phyloP scores from a whole-genome alignment of 2,888 invertebrate genomes.

The Poecilobothrus nobilitatus region DNA sequence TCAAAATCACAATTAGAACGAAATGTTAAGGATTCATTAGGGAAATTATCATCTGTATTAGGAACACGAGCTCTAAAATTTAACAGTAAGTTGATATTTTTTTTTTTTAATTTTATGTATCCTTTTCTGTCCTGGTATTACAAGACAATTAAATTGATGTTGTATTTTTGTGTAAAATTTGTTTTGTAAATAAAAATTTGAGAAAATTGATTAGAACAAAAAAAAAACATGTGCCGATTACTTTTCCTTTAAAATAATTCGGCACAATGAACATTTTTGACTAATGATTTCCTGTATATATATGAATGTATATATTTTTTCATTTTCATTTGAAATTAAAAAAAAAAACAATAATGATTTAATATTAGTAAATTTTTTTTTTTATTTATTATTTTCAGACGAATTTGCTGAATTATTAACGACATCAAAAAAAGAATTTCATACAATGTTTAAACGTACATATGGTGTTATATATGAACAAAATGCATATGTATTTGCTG shows the following conservation, averaged over 20 bases:
- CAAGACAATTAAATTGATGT: neutral
- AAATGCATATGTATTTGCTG: constrained; percentile 85
- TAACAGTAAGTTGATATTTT: constrained; percentile 60
- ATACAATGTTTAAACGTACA: constrained; percentile 90
- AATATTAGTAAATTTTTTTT: too few relatives aligned
- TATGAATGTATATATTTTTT: too few relatives aligned
- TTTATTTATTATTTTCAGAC: neutral
- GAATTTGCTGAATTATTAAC: constrained; percentile 43
- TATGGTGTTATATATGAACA: constrained; percentile 93
- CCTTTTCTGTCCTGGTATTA: neutral
- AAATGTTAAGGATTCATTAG: constrained; percentile 65
- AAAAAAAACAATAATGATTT: too few relatives aligned
- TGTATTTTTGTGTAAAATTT: neutral
- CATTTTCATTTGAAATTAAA: too few relatives aligned
- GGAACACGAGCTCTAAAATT: constrained; percentile 71
- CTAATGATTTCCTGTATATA: too few relatives aligned
- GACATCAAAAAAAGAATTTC: constrained; percentile 77
- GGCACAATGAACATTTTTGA: neutral
- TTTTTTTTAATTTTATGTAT: neutral
- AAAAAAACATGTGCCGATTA: too few relatives aligned
- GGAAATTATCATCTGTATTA: constrained; percentile 64
- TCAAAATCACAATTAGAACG: constrained; percentile 67
- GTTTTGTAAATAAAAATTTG: neutral
- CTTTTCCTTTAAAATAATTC: too few relatives aligned
- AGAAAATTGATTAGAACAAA: neutral